Conservation (phyloP, 2,888 invertebrate species). For the Poecilobothrus nobilitatus region DNA sequence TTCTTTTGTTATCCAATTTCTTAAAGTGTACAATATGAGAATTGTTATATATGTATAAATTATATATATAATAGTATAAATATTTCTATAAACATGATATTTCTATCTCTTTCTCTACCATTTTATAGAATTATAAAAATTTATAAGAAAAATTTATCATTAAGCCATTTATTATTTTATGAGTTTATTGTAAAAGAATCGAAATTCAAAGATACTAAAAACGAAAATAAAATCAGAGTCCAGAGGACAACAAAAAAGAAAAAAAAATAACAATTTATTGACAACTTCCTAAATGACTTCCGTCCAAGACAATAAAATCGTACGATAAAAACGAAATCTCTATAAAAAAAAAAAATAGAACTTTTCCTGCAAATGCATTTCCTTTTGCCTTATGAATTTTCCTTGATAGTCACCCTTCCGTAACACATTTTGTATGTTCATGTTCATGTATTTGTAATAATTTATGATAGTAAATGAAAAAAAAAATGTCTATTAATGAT, state of each 20-base stretch:
- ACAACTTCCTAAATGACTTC: slow-evolving; percentile 12
- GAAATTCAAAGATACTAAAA: too few species aligned
- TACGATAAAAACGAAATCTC: neutral
- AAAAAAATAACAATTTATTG: slow-evolving; percentile 5
- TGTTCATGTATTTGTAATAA: neutral
- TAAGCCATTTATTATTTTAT: neutral
- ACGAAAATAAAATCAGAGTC: neutral
- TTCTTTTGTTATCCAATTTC: neutral
- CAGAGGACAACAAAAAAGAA: neutral
- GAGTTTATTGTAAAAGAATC: neutral
- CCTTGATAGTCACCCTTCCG: slow-evolving; percentile 1
- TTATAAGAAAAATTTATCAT: neutral
- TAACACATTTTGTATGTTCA: neutral
- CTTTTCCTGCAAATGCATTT: slow-evolving; percentile 6
- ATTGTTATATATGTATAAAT: too few species aligned
- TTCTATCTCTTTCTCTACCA: neutral
- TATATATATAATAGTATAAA: too few species aligned
- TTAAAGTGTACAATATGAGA: too few species aligned
- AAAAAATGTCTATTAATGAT: too few species aligned
- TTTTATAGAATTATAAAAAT: neutral
- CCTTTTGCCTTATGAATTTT: neutral
- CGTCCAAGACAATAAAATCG: slow-evolving; percentile 10
- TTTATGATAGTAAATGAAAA: neutral
- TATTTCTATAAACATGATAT: too few species aligned
- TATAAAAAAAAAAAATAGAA: neutral